Base-by-base conservation (phyloP, 1,140 invertebrate species). In the Apolygus lucorum region DNA sequence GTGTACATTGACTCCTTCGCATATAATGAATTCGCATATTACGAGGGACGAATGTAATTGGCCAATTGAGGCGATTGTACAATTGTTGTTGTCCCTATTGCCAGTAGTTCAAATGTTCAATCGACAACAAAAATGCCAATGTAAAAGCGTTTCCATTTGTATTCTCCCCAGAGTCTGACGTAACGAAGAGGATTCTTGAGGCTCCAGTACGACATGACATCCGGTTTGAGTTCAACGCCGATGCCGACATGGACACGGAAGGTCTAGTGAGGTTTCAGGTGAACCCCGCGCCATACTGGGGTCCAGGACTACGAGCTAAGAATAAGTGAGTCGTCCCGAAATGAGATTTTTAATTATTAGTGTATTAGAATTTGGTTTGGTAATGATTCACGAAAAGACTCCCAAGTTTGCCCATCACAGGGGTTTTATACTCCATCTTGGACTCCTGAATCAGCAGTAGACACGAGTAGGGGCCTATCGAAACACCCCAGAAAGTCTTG, bases 211-310 rank as follows among this genome's bases (percentile, higher is more conserved):
- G 26, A 21, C 1, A 4, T 25, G 52, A 68, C 26, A 28, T 54
- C 21, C 2, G 24, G 28, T 59, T 69, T 24, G 34, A 64, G n/a
- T 25, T 28, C 21, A 63, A 52, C 17, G 1, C 25, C 49, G 22
- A 42, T 14, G 54, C 68, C 17, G 28, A 69, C n/a, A 63, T 62
- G 24, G 21, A 25, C 13, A 63, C 59, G 1, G 52, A 86, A 88
- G 14, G 63, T 29, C 77, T 92, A 24, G 79, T 90, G 0, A 80
- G 95, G 13, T 98, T 90, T 81, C 95, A 95, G 79, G 81, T 84
- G 68, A 98, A 97, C 82, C 95, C 95, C 0, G 81, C 86, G 52
- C 84, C 86, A 0, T 82, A 88, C 78, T 98, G 95, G 95, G 95
- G 95, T 27, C 95, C 95, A 0, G 93, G 92, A 52, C 85, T 87